A percentile compares a stretch with the other conserved stretches of the same genome.
Evolutionary conservation across 1,140 invertebrate species (phyloP).

Genomic region (Andrena cerasifolii): DNA sequence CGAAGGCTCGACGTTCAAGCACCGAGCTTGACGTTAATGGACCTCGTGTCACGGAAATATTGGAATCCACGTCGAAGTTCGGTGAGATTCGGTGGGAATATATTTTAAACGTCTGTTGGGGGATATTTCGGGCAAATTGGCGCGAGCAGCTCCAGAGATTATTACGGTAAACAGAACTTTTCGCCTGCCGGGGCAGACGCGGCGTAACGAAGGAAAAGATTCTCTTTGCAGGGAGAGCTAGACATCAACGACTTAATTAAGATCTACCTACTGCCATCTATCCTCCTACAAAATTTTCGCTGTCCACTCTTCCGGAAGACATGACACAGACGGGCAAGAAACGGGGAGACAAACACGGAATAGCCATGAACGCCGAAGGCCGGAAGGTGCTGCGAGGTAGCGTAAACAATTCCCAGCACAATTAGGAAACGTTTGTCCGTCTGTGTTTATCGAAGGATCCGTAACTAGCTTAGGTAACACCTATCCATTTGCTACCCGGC

Average conservation of each 20-base stretch:
- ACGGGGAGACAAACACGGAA: slow-evolving; percentile 58
- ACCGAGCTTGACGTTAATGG: not conserved
- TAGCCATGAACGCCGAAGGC: slow-evolving; percentile 52
- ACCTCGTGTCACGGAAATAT: not conserved
- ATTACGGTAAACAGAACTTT: slow-evolving; percentile 23
- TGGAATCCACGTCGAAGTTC: not conserved
- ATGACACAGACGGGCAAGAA: slow-evolving; percentile 58
- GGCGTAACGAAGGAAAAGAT: slow-evolving; percentile 36
- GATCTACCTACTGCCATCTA: slow-evolving; percentile 16
- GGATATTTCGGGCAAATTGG: not conserved
- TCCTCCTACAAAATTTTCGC: slow-evolving; percentile 49
- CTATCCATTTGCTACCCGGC: slow-evolving; percentile 64
- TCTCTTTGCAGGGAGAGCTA: slow-evolving; percentile 17
- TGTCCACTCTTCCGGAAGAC: slow-evolving; percentile 66
- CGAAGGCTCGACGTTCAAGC: slow-evolving; percentile 4
- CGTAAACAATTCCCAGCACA: slow-evolving; percentile 73
- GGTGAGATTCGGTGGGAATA: not conserved
- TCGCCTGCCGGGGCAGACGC: slow-evolving; percentile 1
- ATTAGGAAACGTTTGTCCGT: slow-evolving; percentile 75
- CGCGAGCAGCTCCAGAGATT: not conserved
- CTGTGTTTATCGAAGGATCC: slow-evolving; percentile 71
- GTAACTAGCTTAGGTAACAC: slow-evolving; percentile 73
- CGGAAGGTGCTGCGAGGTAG: slow-evolving; percentile 60
- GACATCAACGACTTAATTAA: slow-evolving; percentile 56
- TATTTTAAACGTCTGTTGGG: not conserved